phyloP scores from a whole-genome alignment of 2,888 invertebrate genomes.

The Cryptocheilus praepositus region DNA sequence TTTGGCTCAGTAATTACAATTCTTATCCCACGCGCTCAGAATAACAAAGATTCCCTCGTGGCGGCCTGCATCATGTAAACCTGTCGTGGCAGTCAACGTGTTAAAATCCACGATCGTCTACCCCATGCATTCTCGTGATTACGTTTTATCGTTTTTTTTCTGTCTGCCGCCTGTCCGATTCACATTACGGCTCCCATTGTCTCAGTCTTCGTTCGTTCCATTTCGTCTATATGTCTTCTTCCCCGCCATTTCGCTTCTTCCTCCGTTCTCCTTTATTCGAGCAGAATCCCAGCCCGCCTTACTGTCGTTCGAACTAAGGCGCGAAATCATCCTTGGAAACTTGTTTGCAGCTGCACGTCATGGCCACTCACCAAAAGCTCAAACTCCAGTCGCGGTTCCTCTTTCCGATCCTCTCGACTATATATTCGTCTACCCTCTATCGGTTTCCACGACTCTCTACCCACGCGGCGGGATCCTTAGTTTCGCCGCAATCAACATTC shows the following conservation, averaged over 20 bases:
- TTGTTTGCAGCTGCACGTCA: conserved; percentile 29
- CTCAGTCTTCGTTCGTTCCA: not conserved
- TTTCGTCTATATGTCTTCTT: conserved; percentile 20
- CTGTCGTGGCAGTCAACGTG: too few species aligned
- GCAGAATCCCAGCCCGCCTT: conserved; percentile 18
- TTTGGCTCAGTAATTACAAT: too few species aligned
- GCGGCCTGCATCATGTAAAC: too few species aligned
- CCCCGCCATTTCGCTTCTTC: conserved; percentile 13
- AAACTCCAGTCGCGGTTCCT: not conserved
- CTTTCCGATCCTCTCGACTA: conserved; percentile 3
- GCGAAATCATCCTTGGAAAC: conserved; percentile 29
- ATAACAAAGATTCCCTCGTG: too few species aligned
- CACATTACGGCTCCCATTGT: not conserved
- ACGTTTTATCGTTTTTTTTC: too few species aligned
- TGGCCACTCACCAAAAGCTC: conserved; percentile 11
- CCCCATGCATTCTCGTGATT: too few species aligned
- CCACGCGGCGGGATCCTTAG: not conserved
- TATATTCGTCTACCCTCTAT: not conserved
- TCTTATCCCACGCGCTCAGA: too few species aligned
- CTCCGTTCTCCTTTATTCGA: conserved; percentile 17
- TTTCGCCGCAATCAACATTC: too few species aligned
- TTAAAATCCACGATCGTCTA: too few species aligned
- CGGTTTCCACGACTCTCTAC: conserved; percentile 4
- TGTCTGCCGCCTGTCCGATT: too few species aligned
- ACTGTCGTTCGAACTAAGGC: conserved; percentile 25